phyloP scores from a whole-genome alignment of 2,888 invertebrate species.

The Chirona hameri region DNA sequence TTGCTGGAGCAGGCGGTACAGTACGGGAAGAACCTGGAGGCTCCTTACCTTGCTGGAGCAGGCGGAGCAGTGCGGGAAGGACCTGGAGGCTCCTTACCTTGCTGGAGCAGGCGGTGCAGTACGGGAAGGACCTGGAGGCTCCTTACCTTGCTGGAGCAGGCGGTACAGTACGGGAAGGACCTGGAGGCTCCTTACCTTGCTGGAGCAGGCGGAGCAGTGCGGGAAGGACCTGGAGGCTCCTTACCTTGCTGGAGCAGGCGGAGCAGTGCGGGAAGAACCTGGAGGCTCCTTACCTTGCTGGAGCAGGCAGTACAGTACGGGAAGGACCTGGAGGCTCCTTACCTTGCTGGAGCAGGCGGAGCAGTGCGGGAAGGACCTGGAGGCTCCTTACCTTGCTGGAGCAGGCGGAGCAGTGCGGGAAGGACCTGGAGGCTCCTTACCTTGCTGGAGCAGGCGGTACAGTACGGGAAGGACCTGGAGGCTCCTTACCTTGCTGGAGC shows the following conservation, averaged over 20 bases:
- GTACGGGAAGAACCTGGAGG: conserved; percentile 76
- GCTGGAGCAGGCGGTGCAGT: conserved; percentile 87
- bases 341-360: no score
- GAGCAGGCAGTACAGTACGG: conserved; percentile 92
- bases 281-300: conserved; percentile 57
- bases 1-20: conserved; percentile 85
- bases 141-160: no score
- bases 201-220: conserved; percentile 90
- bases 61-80: conserved; percentile 87
- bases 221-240: conserved; percentile 78
- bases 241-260: no score
- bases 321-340: conserved; percentile 79
- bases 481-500: conserved; percentile 63
- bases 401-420: conserved; percentile 89
- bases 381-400: conserved; percentile 62
- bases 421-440: no score
- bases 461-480: conserved; percentile 78
- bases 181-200: conserved; percentile 60
- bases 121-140: conserved; percentile 76
- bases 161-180: conserved; percentile 86
- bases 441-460: conserved; percentile 95
- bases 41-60: no score
- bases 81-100: conserved; percentile 62
- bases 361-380: conserved; percentile 80
- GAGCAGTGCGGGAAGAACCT: conserved; percentile 84